Percentiles rank a stretch among this genome's conserved stretches.
Conservation (phyloP, 2,888 invertebrate species). For the Archaeoteleia sp. region DNA sequence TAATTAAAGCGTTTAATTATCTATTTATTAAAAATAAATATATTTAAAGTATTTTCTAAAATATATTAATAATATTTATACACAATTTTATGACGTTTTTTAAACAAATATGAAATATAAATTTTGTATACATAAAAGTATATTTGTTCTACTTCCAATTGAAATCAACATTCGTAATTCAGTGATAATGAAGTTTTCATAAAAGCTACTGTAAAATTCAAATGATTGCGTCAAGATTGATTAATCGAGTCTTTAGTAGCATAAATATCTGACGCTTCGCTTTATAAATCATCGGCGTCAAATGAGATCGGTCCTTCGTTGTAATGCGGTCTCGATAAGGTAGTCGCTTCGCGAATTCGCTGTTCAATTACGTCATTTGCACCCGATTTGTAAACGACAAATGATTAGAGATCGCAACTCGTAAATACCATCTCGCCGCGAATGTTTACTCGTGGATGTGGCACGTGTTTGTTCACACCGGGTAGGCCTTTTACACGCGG, state of each 20-base stretch:
- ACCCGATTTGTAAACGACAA: slow-evolving; percentile 27
- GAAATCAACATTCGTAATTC: slow-evolving; percentile 28
- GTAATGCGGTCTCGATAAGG: slow-evolving; percentile 33
- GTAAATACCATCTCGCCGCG: slow-evolving; percentile 1
- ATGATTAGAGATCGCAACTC: slow-evolving; percentile 26
- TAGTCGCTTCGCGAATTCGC: slow-evolving; percentile 34
- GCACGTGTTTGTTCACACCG: slow-evolving; percentile 25
- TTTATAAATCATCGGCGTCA: slow-evolving; percentile 35
- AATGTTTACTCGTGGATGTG: slow-evolving; percentile 28
- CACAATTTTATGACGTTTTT: no score
- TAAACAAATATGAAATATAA: no score
- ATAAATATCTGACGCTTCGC: slow-evolving; percentile 36
- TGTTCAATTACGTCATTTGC: slow-evolving; percentile 20
- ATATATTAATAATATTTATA: no score
- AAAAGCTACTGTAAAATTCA: slow-evolving; percentile 26
- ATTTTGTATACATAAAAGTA: slow-evolving; percentile 8
- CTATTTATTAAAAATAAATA: no score
- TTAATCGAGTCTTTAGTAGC: slow-evolving; percentile 22
- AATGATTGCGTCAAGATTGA: slow-evolving; percentile 35
- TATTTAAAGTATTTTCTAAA: no score
- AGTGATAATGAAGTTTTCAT: slow-evolving; percentile 28
- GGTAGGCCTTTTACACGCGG: slow-evolving; percentile 22
- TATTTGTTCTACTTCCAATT: slow-evolving; percentile 17
- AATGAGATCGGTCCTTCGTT: slow-evolving; percentile 26
- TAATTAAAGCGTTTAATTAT: no score